phyloP scores from a whole-genome alignment of 1,140 invertebrate genomes.

The Atta texana region DNA sequence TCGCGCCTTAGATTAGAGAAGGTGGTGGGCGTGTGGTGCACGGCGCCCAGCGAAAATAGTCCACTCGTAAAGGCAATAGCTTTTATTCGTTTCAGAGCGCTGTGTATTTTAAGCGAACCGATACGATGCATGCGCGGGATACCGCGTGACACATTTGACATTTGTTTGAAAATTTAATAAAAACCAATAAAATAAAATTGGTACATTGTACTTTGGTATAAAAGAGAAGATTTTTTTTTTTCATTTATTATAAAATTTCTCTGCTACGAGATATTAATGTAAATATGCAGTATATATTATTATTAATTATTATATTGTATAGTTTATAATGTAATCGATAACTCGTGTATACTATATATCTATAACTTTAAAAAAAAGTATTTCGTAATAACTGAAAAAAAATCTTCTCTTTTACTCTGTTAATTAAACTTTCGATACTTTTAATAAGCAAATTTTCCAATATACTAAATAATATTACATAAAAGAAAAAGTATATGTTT shows the following conservation, averaged over 20 bases:
- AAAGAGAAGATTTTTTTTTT: not conserved
- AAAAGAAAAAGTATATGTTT: not conserved
- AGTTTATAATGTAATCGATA: not conserved
- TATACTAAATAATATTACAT: not conserved
- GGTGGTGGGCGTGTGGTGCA: constrained; percentile 44
- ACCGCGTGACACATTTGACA: not conserved
- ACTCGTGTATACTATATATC: not conserved
- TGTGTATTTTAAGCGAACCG: constrained; percentile 45
- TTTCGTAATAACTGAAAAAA: not conserved
- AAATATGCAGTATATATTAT: not conserved
- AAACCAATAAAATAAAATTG: not conserved
- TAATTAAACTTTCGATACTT: constrained; percentile 25
- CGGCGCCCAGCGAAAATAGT: constrained; percentile 63
- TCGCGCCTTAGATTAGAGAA: constrained; percentile 67
- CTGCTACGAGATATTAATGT: not conserved
- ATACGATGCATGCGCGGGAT: constrained; percentile 43
- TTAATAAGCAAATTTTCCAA: constrained; percentile 17
- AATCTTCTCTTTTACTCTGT: not conserved
- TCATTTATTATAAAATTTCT: not conserved
- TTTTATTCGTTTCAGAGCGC: constrained; percentile 43
- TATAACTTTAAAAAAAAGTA: not conserved
- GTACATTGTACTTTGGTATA: not conserved
- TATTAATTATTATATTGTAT: not conserved
- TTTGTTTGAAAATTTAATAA: not conserved
- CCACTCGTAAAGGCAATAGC: constrained; percentile 66